phyloP scores from a whole-genome alignment of 2,113 vertebrate species.

The Zosterops pallidus region DNA sequence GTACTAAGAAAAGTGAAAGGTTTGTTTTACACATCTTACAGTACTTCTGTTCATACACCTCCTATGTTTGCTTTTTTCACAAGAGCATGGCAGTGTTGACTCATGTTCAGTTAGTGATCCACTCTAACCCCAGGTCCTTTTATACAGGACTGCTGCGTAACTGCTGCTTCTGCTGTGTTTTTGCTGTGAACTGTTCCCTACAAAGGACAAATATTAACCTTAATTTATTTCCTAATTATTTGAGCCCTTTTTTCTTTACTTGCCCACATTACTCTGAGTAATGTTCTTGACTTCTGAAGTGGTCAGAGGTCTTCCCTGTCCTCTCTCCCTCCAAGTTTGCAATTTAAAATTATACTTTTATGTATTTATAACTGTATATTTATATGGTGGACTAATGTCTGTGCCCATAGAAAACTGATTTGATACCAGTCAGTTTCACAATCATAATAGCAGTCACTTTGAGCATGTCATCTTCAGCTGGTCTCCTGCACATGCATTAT shows the following conservation, averaged over 20 bases:
- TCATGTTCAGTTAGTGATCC: not conserved
- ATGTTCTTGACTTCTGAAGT: not conserved
- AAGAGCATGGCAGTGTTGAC: conserved; percentile 34
- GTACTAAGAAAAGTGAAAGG: not conserved
- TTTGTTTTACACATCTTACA: not conserved
- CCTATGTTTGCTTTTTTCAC: conserved; percentile 51
- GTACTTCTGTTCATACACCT: conserved; percentile 1
- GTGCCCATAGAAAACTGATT: not conserved
- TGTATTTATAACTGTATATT: not conserved
- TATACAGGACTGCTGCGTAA: not conserved
- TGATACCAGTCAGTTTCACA: not conserved
- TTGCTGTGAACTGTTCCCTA: not conserved
- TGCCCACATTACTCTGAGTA: not conserved
- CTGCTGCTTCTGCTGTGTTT: not conserved
- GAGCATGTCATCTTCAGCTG: not conserved
- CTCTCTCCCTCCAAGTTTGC: not conserved
- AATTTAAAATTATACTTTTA: not conserved
- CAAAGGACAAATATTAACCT: not conserved
- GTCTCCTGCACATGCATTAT: not conserved
- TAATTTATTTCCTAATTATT: not conserved
- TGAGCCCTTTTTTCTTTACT: not conserved
- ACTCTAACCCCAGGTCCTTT: not conserved
- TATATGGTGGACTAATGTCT: not conserved
- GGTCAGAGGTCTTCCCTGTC: not conserved
- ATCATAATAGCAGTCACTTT: not conserved